Conservation (phyloP, 2,888 invertebrate species). For the Tenthredo notha region DNA sequence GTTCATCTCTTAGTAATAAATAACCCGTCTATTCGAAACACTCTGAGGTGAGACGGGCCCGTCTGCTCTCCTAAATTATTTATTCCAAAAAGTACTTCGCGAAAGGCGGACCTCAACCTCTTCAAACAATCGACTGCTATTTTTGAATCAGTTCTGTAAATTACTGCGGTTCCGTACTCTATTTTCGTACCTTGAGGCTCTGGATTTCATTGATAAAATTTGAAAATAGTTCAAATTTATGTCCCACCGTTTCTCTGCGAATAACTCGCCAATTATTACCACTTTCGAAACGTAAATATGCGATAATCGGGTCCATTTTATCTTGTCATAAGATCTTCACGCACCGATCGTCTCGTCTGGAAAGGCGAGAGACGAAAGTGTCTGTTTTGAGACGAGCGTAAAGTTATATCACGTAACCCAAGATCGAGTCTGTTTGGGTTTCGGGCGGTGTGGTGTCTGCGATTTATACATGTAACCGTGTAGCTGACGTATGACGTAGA, state of each 20-base stretch:
- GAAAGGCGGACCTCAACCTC: not conserved
- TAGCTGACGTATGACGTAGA: constrained; percentile 37
- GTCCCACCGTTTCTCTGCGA: not conserved
- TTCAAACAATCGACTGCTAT: constrained; percentile 24
- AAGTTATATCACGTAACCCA: constrained; percentile 44
- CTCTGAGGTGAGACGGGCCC: not conserved
- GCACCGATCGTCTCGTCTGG: not conserved
- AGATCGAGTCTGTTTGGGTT: constrained; percentile 47
- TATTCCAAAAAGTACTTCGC: not conserved
- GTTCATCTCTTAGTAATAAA: not conserved
- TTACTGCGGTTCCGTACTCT: not conserved
- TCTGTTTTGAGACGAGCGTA: constrained; percentile 23
- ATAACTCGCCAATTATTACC: not conserved
- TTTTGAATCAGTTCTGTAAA: not conserved
- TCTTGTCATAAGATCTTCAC: not conserved
- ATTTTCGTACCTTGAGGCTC: not conserved
- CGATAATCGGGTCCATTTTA: not conserved
- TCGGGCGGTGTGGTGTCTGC: constrained; percentile 24
- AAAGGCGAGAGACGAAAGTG: not conserved
- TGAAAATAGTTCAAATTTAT: not conserved
- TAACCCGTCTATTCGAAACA: not conserved
- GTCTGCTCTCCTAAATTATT: not conserved
- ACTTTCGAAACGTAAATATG: not conserved
- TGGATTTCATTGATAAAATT: not conserved
- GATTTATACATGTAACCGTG: constrained; percentile 9